A percentile compares a stretch with the other conserved stretches of the same genome.
phyloP scores from a whole-genome alignment of 2,888 invertebrate species.

The Sesamia inferens region DNA sequence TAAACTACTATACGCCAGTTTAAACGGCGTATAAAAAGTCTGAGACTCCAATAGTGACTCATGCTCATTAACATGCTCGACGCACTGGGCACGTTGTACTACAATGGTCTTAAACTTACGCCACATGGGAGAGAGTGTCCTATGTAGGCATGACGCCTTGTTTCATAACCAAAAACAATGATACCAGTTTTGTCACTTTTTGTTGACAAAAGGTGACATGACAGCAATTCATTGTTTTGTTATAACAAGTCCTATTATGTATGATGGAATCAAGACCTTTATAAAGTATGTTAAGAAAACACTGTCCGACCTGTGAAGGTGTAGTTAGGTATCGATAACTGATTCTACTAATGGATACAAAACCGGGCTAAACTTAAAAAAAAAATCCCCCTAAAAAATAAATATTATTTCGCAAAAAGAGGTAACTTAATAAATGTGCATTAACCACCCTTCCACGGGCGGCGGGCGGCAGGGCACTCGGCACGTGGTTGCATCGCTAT shows the following conservation, averaged over 20 bases:
- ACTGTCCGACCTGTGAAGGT: too few species aligned
- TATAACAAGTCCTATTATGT: conserved; percentile 6
- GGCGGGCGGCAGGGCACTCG: too few species aligned
- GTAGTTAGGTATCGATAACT: too few species aligned
- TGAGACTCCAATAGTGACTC: not conserved
- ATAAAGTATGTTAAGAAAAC: too few species aligned
- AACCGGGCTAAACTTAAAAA: too few species aligned
- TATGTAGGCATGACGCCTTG: conserved; percentile 52
- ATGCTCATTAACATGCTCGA: not conserved
- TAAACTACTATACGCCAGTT: not conserved
- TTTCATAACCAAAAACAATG: conserved; percentile 70
- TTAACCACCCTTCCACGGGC: too few species aligned
- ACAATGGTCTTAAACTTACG: conserved; percentile 29
- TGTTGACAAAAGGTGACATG: conserved; percentile 24
- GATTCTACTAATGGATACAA: too few species aligned
- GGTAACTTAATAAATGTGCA: too few species aligned
- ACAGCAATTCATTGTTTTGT: conserved; percentile 1
- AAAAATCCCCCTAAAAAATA: too few species aligned
- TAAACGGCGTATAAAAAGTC: not conserved
- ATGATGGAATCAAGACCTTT: not conserved
- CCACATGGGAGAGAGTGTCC: conserved; percentile 68
- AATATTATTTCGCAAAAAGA: too few species aligned
- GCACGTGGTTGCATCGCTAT: too few species aligned
- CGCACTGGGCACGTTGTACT: not conserved
- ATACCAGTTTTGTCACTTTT: conserved; percentile 32